Conservation (phyloP, 2,888 invertebrate species). For the Netelia fuscicornis region DNA sequence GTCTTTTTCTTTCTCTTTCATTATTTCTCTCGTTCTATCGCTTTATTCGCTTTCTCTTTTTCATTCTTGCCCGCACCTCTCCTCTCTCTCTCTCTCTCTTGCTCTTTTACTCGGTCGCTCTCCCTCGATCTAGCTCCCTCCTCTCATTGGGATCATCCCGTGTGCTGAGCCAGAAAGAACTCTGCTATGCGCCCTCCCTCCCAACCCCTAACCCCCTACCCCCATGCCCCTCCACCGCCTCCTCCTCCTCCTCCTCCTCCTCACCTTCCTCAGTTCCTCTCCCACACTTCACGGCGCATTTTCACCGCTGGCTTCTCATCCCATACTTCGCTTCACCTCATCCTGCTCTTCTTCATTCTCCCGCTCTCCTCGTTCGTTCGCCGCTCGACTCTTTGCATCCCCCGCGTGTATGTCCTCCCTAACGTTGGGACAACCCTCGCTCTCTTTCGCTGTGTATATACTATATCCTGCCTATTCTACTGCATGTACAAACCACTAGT, state of each 20-base stretch:
- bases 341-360: constrained; percentile 60
- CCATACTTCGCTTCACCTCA: constrained; percentile 68
- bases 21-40: constrained; percentile 61
- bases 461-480: constrained; percentile 34
- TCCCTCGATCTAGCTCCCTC: constrained; percentile 20
- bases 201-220: neutral
- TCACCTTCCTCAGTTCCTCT: neutral
- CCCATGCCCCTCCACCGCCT: neutral
- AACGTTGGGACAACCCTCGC: constrained; percentile 57
- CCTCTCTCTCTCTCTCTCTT: constrained; percentile 60
- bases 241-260: neutral
- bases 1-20: constrained; percentile 33
- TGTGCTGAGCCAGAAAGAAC: constrained; percentile 51
- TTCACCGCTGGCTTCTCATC: constrained; percentile 65
- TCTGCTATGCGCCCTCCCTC: constrained; percentile 46
- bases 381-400: constrained; percentile 55
- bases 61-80: constrained; percentile 43
- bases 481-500: constrained; percentile 44
- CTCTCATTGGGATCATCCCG: constrained; percentile 31
- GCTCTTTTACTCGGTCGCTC: constrained; percentile 50
- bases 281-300: constrained; percentile 13
- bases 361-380: constrained; percentile 50
- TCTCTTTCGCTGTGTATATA: constrained; percentile 42
- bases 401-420: constrained; percentile 55
- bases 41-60: constrained; percentile 58